A percentile compares a stretch with the other conserved stretches of the same genome.
Evolutionary conservation across 2,113 vertebrate species (phyloP).

Genomic region (Falcunculus frontatus): DNA sequence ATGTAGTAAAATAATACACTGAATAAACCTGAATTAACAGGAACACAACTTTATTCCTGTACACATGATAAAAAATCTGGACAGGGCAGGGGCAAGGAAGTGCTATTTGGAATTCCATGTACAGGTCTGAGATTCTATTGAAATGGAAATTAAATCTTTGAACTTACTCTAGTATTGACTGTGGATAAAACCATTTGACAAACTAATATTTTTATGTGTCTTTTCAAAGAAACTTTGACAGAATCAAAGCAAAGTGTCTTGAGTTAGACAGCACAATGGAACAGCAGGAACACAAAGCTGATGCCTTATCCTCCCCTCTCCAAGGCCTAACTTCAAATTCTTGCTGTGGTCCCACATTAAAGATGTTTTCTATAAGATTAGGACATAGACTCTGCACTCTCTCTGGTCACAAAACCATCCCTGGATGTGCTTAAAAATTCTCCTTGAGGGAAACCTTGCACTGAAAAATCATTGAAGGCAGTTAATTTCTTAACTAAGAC

Average conservation of each 20-base stretch:
- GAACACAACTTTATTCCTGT: background rate
- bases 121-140: background rate
- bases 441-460: background rate
- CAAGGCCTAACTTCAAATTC: background rate
- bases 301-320: background rate
- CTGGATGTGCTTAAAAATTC: background rate
- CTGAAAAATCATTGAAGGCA: background rate
- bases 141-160: conserved; percentile 22
- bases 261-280: background rate
- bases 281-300: background rate
- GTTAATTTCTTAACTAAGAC: background rate
- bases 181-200: background rate
- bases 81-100: accelerated
- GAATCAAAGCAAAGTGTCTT: background rate
- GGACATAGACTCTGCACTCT: background rate
- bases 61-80: background rate
- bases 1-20: background rate
- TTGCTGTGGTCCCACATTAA: background rate
- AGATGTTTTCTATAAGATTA: background rate
- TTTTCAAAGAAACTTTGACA: background rate
- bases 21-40: background rate
- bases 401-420: background rate
- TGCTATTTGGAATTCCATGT: background rate
- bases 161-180: background rate
- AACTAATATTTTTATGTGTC: background rate